Evolutionary conservation across 2,888 invertebrate species (phyloP).

Genomic region (Schizotus pectinicornis): DNA sequence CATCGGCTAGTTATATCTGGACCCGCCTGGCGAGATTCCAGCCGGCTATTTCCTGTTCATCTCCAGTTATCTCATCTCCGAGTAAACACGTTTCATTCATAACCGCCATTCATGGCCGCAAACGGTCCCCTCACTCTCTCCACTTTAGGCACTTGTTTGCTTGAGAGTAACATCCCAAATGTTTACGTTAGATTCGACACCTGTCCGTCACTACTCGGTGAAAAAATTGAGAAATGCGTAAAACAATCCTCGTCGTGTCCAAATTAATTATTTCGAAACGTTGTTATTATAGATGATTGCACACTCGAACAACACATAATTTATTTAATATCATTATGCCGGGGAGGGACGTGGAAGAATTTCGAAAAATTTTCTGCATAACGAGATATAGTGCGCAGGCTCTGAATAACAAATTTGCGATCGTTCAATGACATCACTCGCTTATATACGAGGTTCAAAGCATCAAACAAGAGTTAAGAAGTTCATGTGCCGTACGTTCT

Average conservation of each 20-base stretch:
- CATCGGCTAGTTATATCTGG: slow-evolving; percentile 29
- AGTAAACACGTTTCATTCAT: slow-evolving; percentile 50
- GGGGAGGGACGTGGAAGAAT: slow-evolving; percentile 49
- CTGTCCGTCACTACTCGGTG: too few species aligned
- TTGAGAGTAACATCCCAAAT: too few species aligned
- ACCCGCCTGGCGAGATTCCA: slow-evolving; percentile 46
- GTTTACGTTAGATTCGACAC: too few species aligned
- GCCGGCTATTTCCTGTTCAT: slow-evolving; percentile 48
- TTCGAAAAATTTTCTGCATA: slow-evolving; percentile 41
- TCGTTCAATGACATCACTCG: slow-evolving; percentile 54
- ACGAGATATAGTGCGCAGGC: slow-evolving; percentile 47
- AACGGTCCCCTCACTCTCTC: slow-evolving; percentile 13
- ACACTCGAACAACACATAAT: slow-evolving; percentile 32
- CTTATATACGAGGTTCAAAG: slow-evolving; percentile 49
- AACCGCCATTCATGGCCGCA: slow-evolving; percentile 47
- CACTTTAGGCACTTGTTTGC: too few species aligned
- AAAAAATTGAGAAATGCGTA: not conserved
- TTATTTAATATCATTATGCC: slow-evolving; percentile 50
- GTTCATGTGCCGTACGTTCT: slow-evolving; percentile 46
- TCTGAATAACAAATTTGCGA: slow-evolving; percentile 52
- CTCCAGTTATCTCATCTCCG: slow-evolving; percentile 42
- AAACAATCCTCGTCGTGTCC: not conserved
- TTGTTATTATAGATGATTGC: slow-evolving; percentile 13
- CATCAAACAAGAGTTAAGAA: slow-evolving; percentile 49
- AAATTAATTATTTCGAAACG: slow-evolving; percentile 16